Conservation (phyloP, 37 sponge, comb jelly and placozoan genomes). For the Diacarnus erythraeanus region DNA sequence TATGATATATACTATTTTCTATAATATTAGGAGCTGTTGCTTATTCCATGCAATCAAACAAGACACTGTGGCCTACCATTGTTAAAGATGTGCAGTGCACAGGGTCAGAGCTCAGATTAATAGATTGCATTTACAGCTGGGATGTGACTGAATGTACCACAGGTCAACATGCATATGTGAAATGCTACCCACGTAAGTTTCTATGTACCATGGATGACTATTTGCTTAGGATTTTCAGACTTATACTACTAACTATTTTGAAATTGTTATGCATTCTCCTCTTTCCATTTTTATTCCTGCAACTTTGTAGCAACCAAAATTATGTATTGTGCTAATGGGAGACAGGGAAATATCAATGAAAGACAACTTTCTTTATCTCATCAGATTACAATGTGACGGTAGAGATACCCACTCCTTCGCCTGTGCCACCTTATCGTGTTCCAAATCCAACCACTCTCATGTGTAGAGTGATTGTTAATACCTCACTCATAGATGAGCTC, state of each 20-base stretch:
- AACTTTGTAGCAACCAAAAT: too few species aligned
- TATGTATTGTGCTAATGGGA: too few species aligned
- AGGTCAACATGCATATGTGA: background rate
- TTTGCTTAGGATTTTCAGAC: too few species aligned
- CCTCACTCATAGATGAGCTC: background rate
- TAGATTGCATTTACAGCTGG: constrained; percentile 1
- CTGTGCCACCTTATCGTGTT: background rate
- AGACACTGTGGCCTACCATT: background rate
- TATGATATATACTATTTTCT: too few species aligned
- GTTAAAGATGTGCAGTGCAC: background rate
- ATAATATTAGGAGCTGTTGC: constrained; percentile 4
- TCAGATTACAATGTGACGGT: background rate
- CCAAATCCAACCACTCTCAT: constrained; percentile 3
- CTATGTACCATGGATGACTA: too few species aligned
- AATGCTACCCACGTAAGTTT: constrained; percentile 11
- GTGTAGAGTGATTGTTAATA: background rate
- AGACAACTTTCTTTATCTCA: background rate
- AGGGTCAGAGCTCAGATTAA: constrained; percentile 16
- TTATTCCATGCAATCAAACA: background rate
- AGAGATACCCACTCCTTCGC: background rate
- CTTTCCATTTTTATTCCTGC: too few species aligned
- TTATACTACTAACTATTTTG: too few species aligned
- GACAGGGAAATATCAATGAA: too few species aligned
- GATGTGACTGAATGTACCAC: background rate
- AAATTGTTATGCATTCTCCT: too few species aligned